Conservation (phyloP, 35 echinoderm and acorn worm species). For the Anneissia japonica region DNA sequence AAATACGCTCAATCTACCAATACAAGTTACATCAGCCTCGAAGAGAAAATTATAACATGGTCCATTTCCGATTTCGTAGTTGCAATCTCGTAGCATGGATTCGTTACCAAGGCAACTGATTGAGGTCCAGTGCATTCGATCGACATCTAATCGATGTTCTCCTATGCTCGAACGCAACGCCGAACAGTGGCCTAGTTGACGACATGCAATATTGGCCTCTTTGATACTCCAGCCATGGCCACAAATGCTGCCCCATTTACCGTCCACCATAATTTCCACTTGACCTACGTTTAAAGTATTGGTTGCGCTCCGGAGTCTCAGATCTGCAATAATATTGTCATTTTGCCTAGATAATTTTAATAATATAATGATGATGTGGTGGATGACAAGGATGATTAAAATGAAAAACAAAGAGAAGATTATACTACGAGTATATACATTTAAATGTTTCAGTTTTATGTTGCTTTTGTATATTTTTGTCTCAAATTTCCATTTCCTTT, state of each 20-base stretch:
- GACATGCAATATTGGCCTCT: background rate
- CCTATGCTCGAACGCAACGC: background rate
- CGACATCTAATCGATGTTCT: background rate
- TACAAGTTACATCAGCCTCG: background rate
- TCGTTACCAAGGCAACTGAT: background rate
- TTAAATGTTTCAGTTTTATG: no score
- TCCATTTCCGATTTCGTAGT: background rate
- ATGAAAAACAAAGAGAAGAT: no score
- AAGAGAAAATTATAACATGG: background rate
- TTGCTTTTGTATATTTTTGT: no score
- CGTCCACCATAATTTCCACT: constrained; percentile 9
- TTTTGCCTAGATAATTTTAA: no score
- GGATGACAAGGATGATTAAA: no score
- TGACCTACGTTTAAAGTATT: background rate
- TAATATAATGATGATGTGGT: no score
- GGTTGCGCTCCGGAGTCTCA: background rate
- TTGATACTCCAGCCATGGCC: background rate
- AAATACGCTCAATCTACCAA: background rate
- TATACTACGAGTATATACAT: no score
- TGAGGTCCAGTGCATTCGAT: background rate
- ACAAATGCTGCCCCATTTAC: constrained; percentile 17
- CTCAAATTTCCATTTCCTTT: no score
- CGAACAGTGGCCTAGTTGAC: background rate
- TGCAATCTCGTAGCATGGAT: background rate
- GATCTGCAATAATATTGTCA: background rate